Percentiles rank a stretch among this genome's conserved stretches.
Evolutionary conservation across 30 jellyfish, hydroid and myxozoan genomes (phyloP).

Genomic region (Aurelia aurita complex sp. Pacific): DNA sequence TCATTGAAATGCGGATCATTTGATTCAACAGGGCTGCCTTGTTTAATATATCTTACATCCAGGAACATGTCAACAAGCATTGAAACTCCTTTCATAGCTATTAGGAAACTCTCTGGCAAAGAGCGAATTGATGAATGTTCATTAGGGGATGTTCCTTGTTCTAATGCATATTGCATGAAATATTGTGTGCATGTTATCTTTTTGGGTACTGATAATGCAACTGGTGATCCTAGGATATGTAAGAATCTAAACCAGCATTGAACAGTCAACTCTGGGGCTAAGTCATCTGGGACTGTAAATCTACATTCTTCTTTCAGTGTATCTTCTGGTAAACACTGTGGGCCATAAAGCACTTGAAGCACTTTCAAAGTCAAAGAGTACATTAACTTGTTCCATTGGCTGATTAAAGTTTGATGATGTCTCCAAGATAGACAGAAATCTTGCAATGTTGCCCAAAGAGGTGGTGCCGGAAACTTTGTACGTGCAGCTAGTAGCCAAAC

Average conservation of each 20-base stretch:
- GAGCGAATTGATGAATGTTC: constrained; percentile 82
- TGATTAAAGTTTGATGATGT: constrained; percentile 81
- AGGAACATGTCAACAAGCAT: constrained; percentile 82
- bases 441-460: constrained; percentile 92
- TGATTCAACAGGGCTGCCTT: constrained; percentile 42
- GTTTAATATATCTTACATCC: constrained; percentile 61
- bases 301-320: constrained; percentile 65
- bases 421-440: constrained; percentile 92
- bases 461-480: constrained; percentile 88
- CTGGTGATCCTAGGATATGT: constrained; percentile 92
- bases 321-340: constrained; percentile 72
- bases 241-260: constrained; percentile 97
- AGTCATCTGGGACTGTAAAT: constrained; percentile 56
- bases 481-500: constrained; percentile 92
- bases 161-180: constrained; percentile 67
- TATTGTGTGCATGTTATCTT: constrained; percentile 71
- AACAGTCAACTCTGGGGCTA: constrained; percentile 83
- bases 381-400: constrained; percentile 91
- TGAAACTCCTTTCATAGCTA: constrained; percentile 96
- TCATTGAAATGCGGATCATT: constrained; percentile 24
- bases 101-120: constrained; percentile 83
- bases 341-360: constrained; percentile 75
- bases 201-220: constrained; percentile 63
- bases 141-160: constrained; percentile 69
- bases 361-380: constrained; percentile 76